A percentile compares a stretch with the other conserved stretches of the same genome.
These are phyloP conservation scores for Pipistrellus kuhlii DNA, from an alignment of 2,797 vertebrate species.

Conservation along the genomic window DNA sequence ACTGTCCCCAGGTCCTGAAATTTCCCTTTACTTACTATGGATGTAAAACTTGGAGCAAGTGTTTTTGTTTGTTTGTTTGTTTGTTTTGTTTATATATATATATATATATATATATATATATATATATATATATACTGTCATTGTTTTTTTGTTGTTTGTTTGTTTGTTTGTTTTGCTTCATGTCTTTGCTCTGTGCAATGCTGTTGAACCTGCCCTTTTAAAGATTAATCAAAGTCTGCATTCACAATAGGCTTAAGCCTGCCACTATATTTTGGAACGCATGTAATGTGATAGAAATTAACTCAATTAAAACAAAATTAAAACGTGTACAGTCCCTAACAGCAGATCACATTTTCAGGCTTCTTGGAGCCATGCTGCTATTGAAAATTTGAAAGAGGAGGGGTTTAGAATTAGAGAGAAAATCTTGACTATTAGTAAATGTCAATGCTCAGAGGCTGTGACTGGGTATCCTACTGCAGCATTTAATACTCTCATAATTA, in stretches of 20 bases:
- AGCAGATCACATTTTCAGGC: not conserved
- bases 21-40: not conserved
- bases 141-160: not conserved
- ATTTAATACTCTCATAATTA: not conserved
- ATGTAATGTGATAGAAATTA: conserved; percentile 57
- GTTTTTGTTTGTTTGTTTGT: not conserved
- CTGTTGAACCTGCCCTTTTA: conserved; percentile 70
- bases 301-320: conserved; percentile 61
- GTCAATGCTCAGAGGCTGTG: not conserved
- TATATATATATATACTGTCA: not conserved
- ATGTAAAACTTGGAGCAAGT: not conserved
- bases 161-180: conserved; percentile 5
- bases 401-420: not conserved
- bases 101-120: not conserved
- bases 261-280: conserved; percentile 60
- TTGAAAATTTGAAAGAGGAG: not conserved
- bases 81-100: no score
- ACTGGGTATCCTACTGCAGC: not conserved
- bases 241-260: conserved; percentile 46
- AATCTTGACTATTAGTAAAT: not conserved
- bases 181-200: conserved; percentile 2
- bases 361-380: not conserved
- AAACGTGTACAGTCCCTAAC: not conserved
- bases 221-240: conserved; percentile 74
- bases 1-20: not conserved